Base-by-base conservation (phyloP, 2,888 invertebrate genomes). In the Macropis europaea region DNA sequence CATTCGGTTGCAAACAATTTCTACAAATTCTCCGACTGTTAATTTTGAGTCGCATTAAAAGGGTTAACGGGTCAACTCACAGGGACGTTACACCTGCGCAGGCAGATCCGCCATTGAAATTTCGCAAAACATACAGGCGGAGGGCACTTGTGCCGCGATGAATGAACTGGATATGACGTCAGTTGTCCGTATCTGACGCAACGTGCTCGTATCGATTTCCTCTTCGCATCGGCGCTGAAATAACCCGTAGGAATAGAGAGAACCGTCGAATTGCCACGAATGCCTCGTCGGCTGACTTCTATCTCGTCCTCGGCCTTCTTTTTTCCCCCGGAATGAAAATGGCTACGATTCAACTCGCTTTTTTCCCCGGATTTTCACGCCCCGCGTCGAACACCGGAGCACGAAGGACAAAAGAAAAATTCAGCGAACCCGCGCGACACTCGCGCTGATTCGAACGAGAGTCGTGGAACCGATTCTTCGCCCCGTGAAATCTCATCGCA, bases 401-500 rank as follows among this genome's bases (percentile, higher is more conserved):
- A 6, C 3, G 26, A 45, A 15, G n/a, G 1, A 45, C n/a, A n/a
- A n/a, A n/a, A n/a, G n/a, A n/a, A n/a, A n/a, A n/a, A n/a, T n/a
- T n/a, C n/a, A n/a, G n/a, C n/a, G n/a, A n/a, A n/a, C n/a, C n/a
- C n/a, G n/a, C n/a, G n/a, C n/a, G n/a, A n/a, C n/a, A n/a, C n/a
- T n/a, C 19, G 22, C 28, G 34, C 13, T 19, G 17, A 52, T 28
- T 26, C 13, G 17, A 13, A 24, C 30, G 43, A 30, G 22, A 26
- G 42, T 2, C 6, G 1, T 7, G 5, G 13, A 22, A 34, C 38
- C 43, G 56, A 50, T 66, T 73, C 62, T 34, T 48, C 60, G 40
- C 48, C 45, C 60, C 53, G 61, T 26, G 61, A 64, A 70, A 77
- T 76, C 77, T 76, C 73, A 64, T 77, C 57, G 66, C 64, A 48